Base-by-base conservation (phyloP, 2,797 vertebrate species). In the Sebastes flavidus region DNA sequence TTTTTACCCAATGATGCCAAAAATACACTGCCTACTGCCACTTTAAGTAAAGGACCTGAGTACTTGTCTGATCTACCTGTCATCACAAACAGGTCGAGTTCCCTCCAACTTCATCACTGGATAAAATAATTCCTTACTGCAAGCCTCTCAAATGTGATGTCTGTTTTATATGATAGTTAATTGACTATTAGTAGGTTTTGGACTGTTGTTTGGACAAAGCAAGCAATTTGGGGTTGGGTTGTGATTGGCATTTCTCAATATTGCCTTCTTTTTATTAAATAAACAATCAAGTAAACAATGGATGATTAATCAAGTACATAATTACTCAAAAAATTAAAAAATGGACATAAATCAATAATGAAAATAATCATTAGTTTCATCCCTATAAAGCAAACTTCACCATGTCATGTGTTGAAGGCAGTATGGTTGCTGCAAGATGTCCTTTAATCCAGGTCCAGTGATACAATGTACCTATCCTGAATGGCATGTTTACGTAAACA, bases 401-500 rank as follows among this genome's bases (percentile, higher is more conserved):
- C 2, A 30, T 32, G 62, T 22, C 60, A 62, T 36, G 46, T 49
- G 46, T 20, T 49, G 46, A 49, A 49, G 46, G 46, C 72, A n/a
- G 4, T 22, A 2, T 4, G 1, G 9, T 22, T 52, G 32, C 68
- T 32, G 34, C 25, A 71, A 18, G 3, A 54, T 66, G n/a, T 65
- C 27, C 29, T 60, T 29, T 14, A 49, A 20, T 24, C 1, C 52
- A 25, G 20, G 38, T 59, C 27, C 46, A 49, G 46, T 49, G 49
- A 20, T 38, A 22, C 55, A 20, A 22, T 52, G 11, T 32, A 18
- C 16, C 0, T 27, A 20, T 62, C 14, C 25, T 63, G 25, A 74
- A 29, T 52, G 4, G 29, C 59, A 54, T 82, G 58, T 88, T 78
- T 84, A 82, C 6, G 16, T 78, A 80, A 73, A 83, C 72, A 86